Conservation (phyloP, 2,888 invertebrate species). For the Phalera bucephala region DNA sequence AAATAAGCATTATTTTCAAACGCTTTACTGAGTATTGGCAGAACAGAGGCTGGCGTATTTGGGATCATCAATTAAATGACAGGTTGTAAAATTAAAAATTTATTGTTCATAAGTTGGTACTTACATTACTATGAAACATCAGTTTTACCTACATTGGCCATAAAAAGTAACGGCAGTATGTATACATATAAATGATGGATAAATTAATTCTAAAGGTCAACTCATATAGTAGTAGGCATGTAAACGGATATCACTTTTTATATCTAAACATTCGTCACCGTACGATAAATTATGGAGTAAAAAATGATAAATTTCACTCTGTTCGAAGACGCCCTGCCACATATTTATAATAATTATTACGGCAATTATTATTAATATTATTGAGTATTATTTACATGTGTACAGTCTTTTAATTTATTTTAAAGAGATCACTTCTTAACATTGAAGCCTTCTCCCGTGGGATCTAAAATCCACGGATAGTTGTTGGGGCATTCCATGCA, state of each 20-base stretch:
- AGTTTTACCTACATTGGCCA: slow-evolving; percentile 22
- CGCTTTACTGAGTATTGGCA: too few species aligned
- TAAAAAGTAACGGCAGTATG: slow-evolving; percentile 22
- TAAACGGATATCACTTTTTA: slow-evolving; percentile 22
- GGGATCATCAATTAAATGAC: too few species aligned
- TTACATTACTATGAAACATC: slow-evolving; percentile 19
- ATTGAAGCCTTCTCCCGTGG: slow-evolving; percentile 96
- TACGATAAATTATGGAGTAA: neutral
- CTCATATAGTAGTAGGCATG: slow-evolving; percentile 1
- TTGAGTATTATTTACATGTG: slow-evolving; percentile 82
- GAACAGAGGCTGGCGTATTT: too few species aligned
- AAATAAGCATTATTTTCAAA: too few species aligned
- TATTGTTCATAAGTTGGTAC: slow-evolving; percentile 34
- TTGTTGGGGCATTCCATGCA: slow-evolving; percentile 98
- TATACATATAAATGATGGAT: slow-evolving; percentile 3
- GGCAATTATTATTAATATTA: slow-evolving; percentile 69
- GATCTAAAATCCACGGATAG: slow-evolving; percentile 97
- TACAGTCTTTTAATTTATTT: slow-evolving; percentile 79
- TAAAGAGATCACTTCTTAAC: slow-evolving; percentile 88
- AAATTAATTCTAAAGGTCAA: slow-evolving; percentile 2
- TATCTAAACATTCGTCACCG: neutral
- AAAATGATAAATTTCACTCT: slow-evolving; percentile 15
- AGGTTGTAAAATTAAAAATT: slow-evolving; percentile 31
- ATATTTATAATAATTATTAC: slow-evolving; percentile 44
- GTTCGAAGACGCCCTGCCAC: slow-evolving; percentile 43